Percentiles rank a stretch among this genome's conserved stretches.
These are phyloP conservation scores for Cherax quadricarinatus DNA, from an alignment of 1,140 invertebrate species.

Conservation along the genomic window DNA sequence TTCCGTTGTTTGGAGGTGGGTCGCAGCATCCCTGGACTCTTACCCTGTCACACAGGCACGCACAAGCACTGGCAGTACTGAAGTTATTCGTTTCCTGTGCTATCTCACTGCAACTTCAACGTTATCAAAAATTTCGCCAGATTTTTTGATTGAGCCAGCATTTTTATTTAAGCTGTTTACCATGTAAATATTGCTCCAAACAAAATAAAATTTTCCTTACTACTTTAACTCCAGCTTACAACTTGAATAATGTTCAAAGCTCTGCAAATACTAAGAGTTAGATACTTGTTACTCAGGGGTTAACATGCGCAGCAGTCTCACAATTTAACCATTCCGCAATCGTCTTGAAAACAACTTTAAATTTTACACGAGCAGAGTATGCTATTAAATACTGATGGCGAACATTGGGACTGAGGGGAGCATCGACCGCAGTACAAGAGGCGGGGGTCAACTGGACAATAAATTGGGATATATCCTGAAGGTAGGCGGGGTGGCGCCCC, in stretches of 20 bases:
- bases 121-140: no score
- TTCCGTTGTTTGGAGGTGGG: slow-evolving; percentile 1
- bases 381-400: no score
- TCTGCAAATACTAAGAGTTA: not conserved
- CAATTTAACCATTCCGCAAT: no score
- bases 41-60: not conserved
- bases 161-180: no score
- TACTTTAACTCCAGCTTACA: not conserved
- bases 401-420: not conserved
- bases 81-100: no score
- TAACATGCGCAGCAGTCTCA: not conserved
- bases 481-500: no score
- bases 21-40: slow-evolving; percentile 18
- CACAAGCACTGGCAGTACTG: no score
- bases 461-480: not conserved
- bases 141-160: not conserved
- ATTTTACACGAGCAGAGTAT: no score
- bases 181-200: no score
- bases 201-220: not conserved
- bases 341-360: no score
- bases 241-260: not conserved
- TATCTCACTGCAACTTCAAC: no score
- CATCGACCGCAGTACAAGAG: not conserved
- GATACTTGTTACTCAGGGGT: not conserved
- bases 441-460: not conserved